A percentile compares a stretch with the other conserved stretches of the same genome.
Evolutionary conservation across 2,797 vertebrate species (phyloP).

Genomic region (Ptychobarbus kaznakovi): DNA sequence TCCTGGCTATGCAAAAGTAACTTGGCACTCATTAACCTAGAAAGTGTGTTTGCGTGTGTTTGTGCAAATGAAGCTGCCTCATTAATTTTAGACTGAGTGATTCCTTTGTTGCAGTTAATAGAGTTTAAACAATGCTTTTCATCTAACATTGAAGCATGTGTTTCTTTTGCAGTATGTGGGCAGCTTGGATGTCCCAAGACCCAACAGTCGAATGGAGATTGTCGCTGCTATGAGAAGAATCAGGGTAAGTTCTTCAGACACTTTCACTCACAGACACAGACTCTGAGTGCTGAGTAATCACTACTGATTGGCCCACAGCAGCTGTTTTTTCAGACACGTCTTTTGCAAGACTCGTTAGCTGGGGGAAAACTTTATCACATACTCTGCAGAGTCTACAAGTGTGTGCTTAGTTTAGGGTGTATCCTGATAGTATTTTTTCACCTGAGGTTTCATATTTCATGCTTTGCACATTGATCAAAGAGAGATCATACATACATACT

Average conservation of each 20-base stretch:
- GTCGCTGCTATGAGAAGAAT: slow-evolving; percentile 93
- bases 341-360: slow-evolving; percentile 40
- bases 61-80: slow-evolving; percentile 14
- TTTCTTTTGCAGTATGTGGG: slow-evolving; percentile 86
- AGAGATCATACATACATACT: slow-evolving; percentile 4
- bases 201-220: slow-evolving; percentile 94
- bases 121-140: neutral
- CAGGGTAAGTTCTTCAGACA: slow-evolving; percentile 79
- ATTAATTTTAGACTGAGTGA: neutral
- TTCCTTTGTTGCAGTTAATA: neutral
- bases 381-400: neutral
- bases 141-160: slow-evolving; percentile 35
- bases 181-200: slow-evolving; percentile 88
- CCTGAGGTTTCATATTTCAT: slow-evolving; percentile 38
- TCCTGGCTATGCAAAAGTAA: neutral
- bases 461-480: slow-evolving; percentile 6
- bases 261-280: slow-evolving; percentile 23
- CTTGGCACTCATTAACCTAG: slow-evolving; percentile 8
- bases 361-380: neutral
- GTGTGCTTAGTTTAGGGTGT: slow-evolving; percentile 8
- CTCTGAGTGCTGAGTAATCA: slow-evolving; percentile 49
- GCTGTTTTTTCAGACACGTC: slow-evolving; percentile 32
- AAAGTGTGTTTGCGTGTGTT: slow-evolving; percentile 7
- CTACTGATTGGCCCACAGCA: slow-evolving; percentile 27
- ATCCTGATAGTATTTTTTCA: slow-evolving; percentile 18